Conservation (phyloP, 2,888 invertebrate genomes). For the Pinctada fucata region DNA sequence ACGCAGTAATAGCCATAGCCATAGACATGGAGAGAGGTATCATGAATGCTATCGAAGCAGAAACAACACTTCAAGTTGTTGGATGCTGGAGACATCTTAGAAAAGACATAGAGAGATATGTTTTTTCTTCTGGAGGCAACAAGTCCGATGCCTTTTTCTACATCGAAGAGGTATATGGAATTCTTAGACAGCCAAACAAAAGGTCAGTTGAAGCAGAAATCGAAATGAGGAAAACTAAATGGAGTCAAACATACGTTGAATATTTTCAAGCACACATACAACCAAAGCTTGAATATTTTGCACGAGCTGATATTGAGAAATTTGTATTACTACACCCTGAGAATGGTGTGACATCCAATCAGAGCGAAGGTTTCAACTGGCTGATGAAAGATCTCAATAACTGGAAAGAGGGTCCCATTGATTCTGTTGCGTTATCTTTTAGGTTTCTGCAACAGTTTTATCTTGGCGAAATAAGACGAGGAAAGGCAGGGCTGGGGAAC, state of each 20-base stretch:
- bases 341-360: slow-evolving; percentile 13
- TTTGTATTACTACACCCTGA: not conserved
- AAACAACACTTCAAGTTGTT: slow-evolving; percentile 11
- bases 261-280: slow-evolving; percentile 14
- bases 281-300: not conserved
- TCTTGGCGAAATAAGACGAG: no score
- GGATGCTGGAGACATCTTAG: no score
- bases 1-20: no score
- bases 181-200: not conserved
- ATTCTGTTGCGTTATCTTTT: not conserved
- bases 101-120: slow-evolving; percentile 13
- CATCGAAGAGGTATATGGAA: not conserved
- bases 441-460: not conserved
- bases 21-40: slow-evolving; percentile 23
- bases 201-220: not conserved
- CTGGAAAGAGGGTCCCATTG: slow-evolving; percentile 17
- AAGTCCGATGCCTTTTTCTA: slow-evolving; percentile 1
- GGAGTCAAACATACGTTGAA: not conserved
- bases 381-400: slow-evolving; percentile 19
- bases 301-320: not conserved
- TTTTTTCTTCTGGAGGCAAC: not conserved
- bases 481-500: no score
- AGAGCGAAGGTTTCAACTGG: slow-evolving; percentile 8
- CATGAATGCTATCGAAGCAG: slow-evolving; percentile 2
- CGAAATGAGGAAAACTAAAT: not conserved